Percentiles rank a stretch among this genome's conserved stretches.
Evolutionary conservation across 2,113 vertebrate species (phyloP).

Genomic region (Recurvirostra avosetta): DNA sequence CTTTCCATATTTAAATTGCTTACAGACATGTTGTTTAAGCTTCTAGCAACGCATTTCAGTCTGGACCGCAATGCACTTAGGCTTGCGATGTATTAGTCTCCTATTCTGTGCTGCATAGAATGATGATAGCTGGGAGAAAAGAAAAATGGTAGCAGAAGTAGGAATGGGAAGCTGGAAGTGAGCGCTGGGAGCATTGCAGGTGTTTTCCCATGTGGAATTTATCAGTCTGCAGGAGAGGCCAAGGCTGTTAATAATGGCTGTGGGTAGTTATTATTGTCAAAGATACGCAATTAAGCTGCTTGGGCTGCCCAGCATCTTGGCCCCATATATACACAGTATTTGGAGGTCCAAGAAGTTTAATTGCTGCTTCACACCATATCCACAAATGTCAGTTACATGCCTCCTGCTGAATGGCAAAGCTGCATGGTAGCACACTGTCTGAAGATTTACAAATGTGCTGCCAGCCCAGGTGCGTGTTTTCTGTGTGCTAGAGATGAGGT

Average conservation of each 20-base stretch:
- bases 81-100: neutral
- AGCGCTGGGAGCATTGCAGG: neutral
- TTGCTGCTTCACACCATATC: neutral
- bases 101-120: neutral
- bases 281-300: neutral
- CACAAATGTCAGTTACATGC: neutral
- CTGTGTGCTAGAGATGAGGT: neutral
- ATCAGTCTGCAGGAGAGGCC: neutral
- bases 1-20: neutral
- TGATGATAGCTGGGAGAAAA: neutral
- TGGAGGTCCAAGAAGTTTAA: neutral
- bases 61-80: neutral
- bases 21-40: neutral
- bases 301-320: neutral
- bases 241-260: neutral
- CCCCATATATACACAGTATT: neutral
- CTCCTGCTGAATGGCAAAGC: neutral
- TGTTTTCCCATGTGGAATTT: neutral
- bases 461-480: neutral
- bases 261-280: neutral
- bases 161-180: neutral
- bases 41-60: neutral
- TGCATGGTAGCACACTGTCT: neutral
- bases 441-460: neutral
- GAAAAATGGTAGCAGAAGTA: neutral